Conservation (phyloP, 2,113 vertebrate genomes). For the Prietella phreatophila region DNA sequence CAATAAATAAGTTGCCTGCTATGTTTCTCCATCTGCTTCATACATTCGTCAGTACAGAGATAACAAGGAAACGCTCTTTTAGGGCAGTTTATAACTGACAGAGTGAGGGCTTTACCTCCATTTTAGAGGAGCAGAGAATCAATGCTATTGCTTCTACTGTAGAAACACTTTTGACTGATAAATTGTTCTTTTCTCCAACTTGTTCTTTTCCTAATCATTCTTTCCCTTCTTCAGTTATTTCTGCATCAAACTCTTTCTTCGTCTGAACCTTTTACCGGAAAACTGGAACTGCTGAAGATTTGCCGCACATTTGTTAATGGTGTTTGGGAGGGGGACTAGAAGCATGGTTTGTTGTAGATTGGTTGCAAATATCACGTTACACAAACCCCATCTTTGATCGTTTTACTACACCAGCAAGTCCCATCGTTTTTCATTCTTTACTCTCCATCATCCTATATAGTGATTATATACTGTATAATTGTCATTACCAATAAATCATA, state of each 20-base stretch:
- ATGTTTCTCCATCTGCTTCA: not conserved
- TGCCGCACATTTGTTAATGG: not conserved
- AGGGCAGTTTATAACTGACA: not conserved
- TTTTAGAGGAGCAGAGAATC: not conserved
- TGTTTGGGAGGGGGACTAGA: not conserved
- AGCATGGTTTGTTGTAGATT: not conserved
- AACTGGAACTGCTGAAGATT: not conserved
- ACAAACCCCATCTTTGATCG: no score
- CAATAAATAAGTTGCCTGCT: slow-evolving; percentile 23
- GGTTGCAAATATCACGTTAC: not conserved
- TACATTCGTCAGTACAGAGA: not conserved
- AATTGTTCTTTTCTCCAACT: not conserved
- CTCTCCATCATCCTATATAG: not conserved
- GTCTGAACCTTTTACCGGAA: not conserved
- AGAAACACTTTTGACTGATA: not conserved
- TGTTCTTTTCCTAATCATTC: not conserved
- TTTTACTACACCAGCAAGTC: not conserved
- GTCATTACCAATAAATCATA: not conserved
- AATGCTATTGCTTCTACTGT: not conserved
- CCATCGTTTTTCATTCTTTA: not conserved
- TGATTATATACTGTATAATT: not conserved
- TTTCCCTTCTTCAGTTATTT: not conserved
- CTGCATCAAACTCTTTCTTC: not conserved
- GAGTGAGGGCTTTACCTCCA: not conserved
- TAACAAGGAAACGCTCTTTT: not conserved